These are phyloP conservation scores for Cryptocephalus primarius DNA, from an alignment of 2,888 invertebrate genomes.

Conservation along the genomic window DNA sequence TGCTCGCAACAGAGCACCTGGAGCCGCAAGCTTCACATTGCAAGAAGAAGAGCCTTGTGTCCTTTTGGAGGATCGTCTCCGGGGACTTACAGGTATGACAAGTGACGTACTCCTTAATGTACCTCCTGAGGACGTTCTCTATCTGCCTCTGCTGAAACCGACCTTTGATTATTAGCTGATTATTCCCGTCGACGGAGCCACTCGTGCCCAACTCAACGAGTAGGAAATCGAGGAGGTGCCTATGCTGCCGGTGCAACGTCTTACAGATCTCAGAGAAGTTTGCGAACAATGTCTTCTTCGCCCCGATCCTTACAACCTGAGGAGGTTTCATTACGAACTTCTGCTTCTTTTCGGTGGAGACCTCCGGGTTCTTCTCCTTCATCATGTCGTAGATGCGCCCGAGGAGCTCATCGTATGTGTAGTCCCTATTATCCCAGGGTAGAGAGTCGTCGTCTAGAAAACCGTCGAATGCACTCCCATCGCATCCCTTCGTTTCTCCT, in stretches of 20 bases:
- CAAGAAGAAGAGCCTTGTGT: constrained; percentile 95
- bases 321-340: constrained; percentile 89
- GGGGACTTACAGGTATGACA: constrained; percentile 99
- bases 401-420: constrained; percentile 93
- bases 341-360: neutral
- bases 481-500: neutral
- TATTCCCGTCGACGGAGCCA: constrained; percentile 97
- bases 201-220: constrained; percentile 98
- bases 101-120: constrained; percentile 87
- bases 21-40: constrained; percentile 99
- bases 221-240: constrained; percentile 61
- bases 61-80: constrained; percentile 96
- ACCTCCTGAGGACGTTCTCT: constrained; percentile 91
- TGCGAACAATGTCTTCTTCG: constrained; percentile 98
- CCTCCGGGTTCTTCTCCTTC: constrained; percentile 80
- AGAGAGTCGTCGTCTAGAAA: neutral
- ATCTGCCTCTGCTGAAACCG: constrained; percentile 99
- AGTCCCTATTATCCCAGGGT: constrained; percentile 61
- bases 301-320: constrained; percentile 92
- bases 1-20: constrained; percentile 96
- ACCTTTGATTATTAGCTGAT: constrained; percentile 96
- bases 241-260: neutral
- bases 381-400: constrained; percentile 95
- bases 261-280: constrained; percentile 68
- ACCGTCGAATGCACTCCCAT: neutral